Evolutionary conservation across 92 coral and sea anemone genomes (phyloP).

Genomic region (Ricordea florida): DNA sequence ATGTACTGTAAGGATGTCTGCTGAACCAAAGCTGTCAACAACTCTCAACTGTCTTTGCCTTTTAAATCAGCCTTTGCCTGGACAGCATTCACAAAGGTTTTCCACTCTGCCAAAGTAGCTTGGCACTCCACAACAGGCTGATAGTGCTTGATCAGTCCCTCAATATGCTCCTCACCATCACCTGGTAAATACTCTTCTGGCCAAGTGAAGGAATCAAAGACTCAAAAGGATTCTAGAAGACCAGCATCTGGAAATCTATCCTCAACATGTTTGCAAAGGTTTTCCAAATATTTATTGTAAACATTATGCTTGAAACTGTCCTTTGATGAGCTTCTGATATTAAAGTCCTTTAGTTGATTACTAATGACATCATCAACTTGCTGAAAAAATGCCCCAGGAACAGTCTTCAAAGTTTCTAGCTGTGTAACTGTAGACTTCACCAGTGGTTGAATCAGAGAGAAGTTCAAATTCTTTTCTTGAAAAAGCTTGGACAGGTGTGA

Average conservation of each 20-base stretch:
- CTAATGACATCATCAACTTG: conserved; percentile 14
- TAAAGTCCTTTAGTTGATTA: conserved; percentile 15
- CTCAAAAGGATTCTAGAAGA: too few species aligned
- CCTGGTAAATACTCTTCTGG: too few species aligned
- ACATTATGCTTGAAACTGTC: conserved; percentile 6
- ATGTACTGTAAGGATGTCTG: conserved; percentile 19
- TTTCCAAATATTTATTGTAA: background rate
- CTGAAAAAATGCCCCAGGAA: conserved; percentile 2
- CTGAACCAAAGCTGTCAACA: conserved; percentile 14
- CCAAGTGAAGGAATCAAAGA: too few species aligned
- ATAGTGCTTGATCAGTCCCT: conserved; percentile 14
- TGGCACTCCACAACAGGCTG: conserved; percentile 17
- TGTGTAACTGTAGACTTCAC: conserved; percentile 21
- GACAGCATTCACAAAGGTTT: conserved; percentile 24
- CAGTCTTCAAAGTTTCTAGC: conserved; percentile 5
- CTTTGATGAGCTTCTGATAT: conserved; percentile 11
- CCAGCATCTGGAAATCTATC: too few species aligned
- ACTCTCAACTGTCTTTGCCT: conserved; percentile 10
- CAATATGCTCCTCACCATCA: conserved; percentile 24
- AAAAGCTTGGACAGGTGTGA: conserved; percentile 4
- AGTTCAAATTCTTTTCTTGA: background rate
- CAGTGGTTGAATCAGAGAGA: conserved; percentile 14
- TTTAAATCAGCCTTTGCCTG: conserved; percentile 15
- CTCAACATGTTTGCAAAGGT: conserved; percentile 2
- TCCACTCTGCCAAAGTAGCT: conserved; percentile 14